These are phyloP conservation scores for Zaprionus inermis DNA, from an alignment of 1,140 invertebrate species.

Conservation along the genomic window DNA sequence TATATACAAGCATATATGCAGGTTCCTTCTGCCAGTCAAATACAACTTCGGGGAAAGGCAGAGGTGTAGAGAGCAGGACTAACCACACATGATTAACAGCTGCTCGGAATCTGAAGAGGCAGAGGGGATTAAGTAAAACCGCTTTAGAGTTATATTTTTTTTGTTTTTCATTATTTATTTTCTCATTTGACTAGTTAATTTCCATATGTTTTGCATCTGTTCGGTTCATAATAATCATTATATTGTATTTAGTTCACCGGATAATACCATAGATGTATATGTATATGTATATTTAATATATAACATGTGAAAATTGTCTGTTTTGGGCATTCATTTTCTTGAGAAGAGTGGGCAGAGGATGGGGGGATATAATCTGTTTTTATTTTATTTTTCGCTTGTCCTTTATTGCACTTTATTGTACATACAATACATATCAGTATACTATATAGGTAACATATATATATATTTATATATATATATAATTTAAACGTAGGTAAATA, in stretches of 20 bases:
- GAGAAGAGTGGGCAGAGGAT: neutral
- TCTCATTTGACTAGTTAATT: slow-evolving; percentile 76
- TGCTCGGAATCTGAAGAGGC: neutral
- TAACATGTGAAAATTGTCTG: slow-evolving; percentile 67
- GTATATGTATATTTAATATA: slow-evolving; percentile 52
- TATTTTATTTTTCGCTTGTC: slow-evolving; percentile 18
- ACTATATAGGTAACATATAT: slow-evolving; percentile 37
- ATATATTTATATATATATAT: slow-evolving; percentile 53
- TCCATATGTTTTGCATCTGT: slow-evolving; percentile 45
- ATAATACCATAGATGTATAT: slow-evolving; percentile 65
- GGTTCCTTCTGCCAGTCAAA: too few relatives aligned
- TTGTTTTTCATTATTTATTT: slow-evolving; percentile 75
- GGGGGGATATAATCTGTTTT: slow-evolving; percentile 15
- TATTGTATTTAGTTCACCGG: slow-evolving; percentile 67
- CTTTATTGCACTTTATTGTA: slow-evolving; percentile 66
- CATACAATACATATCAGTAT: slow-evolving; percentile 49
- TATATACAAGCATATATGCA: too few relatives aligned
- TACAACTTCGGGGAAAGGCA: slow-evolving; percentile 33
- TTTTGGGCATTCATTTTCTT: slow-evolving; percentile 8
- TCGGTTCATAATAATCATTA: slow-evolving; percentile 61
- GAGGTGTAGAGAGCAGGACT: neutral
- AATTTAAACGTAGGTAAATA: slow-evolving; percentile 68
- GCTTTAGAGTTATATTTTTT: slow-evolving; percentile 50
- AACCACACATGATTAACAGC: slow-evolving; percentile 60
- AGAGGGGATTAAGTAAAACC: neutral